Conservation (phyloP, 1,140 invertebrate genomes). For the Ruditapes philippinarum region DNA sequence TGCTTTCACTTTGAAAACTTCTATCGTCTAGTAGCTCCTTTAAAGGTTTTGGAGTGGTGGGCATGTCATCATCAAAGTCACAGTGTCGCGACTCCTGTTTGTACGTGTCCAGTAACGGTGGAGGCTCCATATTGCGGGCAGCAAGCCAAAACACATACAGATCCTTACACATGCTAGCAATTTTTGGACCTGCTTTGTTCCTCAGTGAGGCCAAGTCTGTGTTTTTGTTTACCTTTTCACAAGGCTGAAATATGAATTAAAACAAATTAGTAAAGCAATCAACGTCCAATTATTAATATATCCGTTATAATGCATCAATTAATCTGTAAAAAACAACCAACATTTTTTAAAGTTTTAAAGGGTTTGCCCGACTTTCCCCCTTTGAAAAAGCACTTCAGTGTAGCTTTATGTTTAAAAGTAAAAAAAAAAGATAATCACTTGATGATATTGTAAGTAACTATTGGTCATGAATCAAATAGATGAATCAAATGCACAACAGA, state of each 20-base stretch:
- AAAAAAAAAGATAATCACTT: no score
- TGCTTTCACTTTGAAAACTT: no score
- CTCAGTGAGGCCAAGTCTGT: background rate
- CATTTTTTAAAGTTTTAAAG: background rate
- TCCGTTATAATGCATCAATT: background rate
- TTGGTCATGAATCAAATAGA: no score
- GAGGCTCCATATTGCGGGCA: background rate
- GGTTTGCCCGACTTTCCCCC: background rate
- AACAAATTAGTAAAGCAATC: background rate
- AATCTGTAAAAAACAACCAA: background rate
- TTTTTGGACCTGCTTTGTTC: background rate
- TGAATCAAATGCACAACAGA: no score
- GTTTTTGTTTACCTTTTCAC: constrained; percentile 3
- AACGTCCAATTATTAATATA: background rate
- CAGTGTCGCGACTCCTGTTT: background rate
- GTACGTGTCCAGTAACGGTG: background rate
- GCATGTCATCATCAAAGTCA: no score
- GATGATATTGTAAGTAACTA: no score
- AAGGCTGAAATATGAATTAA: constrained; percentile 3
- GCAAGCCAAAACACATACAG: background rate
- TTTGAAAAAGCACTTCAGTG: background rate
- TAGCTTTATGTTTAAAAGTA: no score
- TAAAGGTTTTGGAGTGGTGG: no score
- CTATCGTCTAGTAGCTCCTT: background rate
- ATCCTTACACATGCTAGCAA: constrained; percentile 11